phyloP scores from a whole-genome alignment of 2,797 vertebrate species.

The Scomberomorus guttatus region DNA sequence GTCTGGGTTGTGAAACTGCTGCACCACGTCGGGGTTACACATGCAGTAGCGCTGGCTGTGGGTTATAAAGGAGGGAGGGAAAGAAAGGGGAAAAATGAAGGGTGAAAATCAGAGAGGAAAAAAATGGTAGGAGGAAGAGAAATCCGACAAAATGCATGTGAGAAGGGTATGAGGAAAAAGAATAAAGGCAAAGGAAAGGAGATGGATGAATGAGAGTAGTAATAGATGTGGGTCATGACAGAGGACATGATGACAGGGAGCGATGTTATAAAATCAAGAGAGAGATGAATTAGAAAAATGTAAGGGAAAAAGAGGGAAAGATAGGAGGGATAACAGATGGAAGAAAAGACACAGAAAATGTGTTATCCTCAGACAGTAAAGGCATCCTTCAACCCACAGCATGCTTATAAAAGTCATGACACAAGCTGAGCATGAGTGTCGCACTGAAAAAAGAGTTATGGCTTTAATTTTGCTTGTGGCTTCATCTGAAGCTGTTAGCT shows the following conservation, averaged over 20 bases:
- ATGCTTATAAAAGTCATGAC: constrained; percentile 24
- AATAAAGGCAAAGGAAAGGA: not conserved
- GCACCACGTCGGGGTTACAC: constrained; percentile 98
- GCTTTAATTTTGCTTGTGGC: constrained; percentile 62
- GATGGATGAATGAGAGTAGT: not conserved
- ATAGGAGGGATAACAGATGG: constrained; percentile 4
- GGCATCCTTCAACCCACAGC: constrained; percentile 13
- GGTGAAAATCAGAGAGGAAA: not conserved
- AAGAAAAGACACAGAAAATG: constrained; percentile 8
- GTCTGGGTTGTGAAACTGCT: constrained; percentile 99
- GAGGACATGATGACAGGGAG: constrained; percentile 5
- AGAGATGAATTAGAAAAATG: constrained; percentile 19
- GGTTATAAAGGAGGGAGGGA: not conserved
- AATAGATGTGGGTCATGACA: constrained; percentile 6
- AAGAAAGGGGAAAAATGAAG: not conserved
- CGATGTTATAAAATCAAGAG: not conserved
- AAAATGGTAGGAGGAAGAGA: not conserved
- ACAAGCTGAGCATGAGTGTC: constrained; percentile 35
- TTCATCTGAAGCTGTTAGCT: constrained; percentile 40
- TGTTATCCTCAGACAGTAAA: constrained; percentile 11
- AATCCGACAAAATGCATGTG: not conserved
- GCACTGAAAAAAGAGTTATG: constrained; percentile 53
- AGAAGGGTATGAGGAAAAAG: not conserved
- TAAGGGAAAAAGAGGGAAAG: not conserved
- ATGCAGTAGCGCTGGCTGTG: constrained; percentile 98